Conservation (phyloP, 2,113 vertebrate species). For the Amblyopsis rosae region DNA sequence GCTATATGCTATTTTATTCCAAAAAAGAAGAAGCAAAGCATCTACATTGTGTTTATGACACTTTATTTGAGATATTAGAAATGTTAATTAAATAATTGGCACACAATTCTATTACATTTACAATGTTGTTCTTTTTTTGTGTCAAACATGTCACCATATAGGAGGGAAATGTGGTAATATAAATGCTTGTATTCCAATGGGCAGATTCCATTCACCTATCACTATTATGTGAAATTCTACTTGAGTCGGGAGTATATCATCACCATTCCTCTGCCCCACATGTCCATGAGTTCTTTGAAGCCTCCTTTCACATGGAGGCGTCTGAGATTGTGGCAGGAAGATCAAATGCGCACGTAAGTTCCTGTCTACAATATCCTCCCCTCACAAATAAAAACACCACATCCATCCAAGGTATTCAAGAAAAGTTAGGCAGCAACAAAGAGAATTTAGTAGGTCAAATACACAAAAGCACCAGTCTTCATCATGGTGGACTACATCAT, state of each 20-base stretch:
- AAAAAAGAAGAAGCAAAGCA: too few species aligned
- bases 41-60: too few species aligned
- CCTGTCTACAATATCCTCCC: slow-evolving; percentile 54
- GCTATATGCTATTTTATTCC: too few species aligned
- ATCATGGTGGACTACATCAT: slow-evolving; percentile 33
- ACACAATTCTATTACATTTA: too few species aligned
- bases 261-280: slow-evolving; percentile 36
- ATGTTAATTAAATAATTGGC: too few species aligned
- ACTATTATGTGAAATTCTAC: background rate
- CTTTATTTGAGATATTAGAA: too few species aligned
- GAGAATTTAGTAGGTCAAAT: background rate
- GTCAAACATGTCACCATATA: too few species aligned
- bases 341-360: slow-evolving; percentile 41
- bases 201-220: too few species aligned
- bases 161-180: too few species aligned
- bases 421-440: background rate
- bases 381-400: slow-evolving; percentile 7
- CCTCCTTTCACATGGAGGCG: slow-evolving; percentile 52
- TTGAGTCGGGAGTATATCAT: slow-evolving; percentile 5
- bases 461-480: background rate
- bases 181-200: too few species aligned
- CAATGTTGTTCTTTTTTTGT: too few species aligned
- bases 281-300: slow-evolving; percentile 46
- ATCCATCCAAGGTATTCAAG: slow-evolving; percentile 6
- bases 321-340: slow-evolving; percentile 19